Conservation (phyloP, 2,888 invertebrate genomes). For the Caenorhabditis sp. region DNA sequence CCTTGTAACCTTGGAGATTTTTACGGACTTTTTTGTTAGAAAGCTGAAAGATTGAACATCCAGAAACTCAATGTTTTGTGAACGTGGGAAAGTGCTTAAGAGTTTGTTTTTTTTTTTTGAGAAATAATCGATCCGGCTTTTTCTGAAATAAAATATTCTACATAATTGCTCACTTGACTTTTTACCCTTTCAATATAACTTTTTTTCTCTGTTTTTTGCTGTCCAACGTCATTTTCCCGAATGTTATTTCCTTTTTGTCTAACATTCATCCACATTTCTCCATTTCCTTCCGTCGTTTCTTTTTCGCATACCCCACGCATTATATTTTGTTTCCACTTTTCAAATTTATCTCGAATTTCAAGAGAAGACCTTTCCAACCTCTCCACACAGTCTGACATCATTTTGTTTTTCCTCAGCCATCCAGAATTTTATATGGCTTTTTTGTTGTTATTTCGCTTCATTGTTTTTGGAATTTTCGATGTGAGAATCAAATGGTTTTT, state of each 20-base stretch:
- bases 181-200: neutral
- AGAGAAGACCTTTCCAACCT: neutral
- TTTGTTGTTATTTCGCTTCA: neutral
- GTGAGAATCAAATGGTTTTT: neutral
- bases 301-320: neutral
- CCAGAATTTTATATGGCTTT: conserved; percentile 1
- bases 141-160: neutral
- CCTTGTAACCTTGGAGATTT: neutral
- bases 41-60: neutral
- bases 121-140: neutral
- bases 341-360: neutral
- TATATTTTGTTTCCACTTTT: neutral
- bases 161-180: neutral
- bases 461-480: neutral
- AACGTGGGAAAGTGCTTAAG: neutral
- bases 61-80: neutral
- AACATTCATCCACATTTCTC: neutral
- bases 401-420: neutral
- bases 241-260: neutral
- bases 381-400: conserved; percentile 4
- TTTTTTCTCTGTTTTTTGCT: neutral
- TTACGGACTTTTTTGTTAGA: neutral
- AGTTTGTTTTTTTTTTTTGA: neutral
- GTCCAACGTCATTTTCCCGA: neutral
- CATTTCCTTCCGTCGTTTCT: conserved; percentile 2